Evolutionary conservation across 2,113 vertebrate species (phyloP).

Genomic region (Heptranchias perlo): DNA sequence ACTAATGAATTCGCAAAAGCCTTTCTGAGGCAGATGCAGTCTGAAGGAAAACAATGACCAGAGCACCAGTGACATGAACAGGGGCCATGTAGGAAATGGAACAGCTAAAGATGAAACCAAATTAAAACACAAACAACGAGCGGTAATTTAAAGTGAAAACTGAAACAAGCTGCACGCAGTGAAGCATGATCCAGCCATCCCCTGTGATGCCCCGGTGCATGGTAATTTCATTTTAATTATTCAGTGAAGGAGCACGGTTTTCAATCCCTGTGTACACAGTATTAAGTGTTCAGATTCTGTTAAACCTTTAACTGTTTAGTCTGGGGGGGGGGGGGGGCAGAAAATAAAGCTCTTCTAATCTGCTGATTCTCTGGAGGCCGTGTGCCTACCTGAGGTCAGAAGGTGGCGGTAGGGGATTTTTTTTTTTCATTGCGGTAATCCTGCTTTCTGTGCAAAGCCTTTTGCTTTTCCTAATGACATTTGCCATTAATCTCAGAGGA

Average conservation of each 20-base stretch:
- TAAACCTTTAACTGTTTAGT: constrained; percentile 20
- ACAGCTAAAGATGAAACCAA: not conserved
- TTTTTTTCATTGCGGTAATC: constrained; percentile 46
- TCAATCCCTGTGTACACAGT: not conserved
- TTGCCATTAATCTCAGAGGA: constrained; percentile 55
- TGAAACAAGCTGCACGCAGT: not conserved
- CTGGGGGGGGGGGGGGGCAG: constrained; percentile 33
- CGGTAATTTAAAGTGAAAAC: not conserved
- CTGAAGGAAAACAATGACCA: not conserved
- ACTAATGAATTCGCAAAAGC: not conserved
- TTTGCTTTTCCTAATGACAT: constrained; percentile 58
- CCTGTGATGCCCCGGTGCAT: not conserved
- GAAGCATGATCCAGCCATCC: not conserved
- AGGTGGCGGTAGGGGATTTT: constrained; percentile 41
- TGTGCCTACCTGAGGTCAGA: constrained; percentile 44
- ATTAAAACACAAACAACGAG: not conserved
- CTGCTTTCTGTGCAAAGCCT: constrained; percentile 43
- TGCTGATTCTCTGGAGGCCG: constrained; percentile 36
- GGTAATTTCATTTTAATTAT: constrained; percentile 23
- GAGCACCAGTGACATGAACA: too few species aligned
- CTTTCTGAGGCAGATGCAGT: not conserved
- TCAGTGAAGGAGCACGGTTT: constrained; percentile 3
- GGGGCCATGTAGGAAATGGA: not conserved
- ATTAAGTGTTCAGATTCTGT: constrained; percentile 12
- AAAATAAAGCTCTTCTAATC: constrained; percentile 41